Evolutionary conservation across 2,888 invertebrate genomes (phyloP).

Genomic region (Eubasilissa splendida): DNA sequence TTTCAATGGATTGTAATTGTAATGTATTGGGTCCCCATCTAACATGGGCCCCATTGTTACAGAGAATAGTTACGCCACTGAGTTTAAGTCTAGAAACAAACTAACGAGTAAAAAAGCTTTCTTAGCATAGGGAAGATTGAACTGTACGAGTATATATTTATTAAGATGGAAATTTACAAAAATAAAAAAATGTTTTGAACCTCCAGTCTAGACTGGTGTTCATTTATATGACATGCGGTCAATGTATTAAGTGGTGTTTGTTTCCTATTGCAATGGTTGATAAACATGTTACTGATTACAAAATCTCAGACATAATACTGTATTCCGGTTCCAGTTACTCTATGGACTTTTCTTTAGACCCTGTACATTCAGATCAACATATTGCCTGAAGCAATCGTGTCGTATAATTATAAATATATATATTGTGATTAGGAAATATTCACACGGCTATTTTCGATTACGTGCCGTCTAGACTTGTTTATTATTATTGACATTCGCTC

Average conservation of each 20-base stretch:
- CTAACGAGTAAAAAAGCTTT: too few relatives aligned
- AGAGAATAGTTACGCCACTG: too few relatives aligned
- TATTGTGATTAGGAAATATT: neutral
- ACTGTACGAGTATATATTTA: too few relatives aligned
- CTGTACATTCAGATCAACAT: neutral
- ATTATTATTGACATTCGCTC: neutral
- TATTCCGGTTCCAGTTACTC: neutral
- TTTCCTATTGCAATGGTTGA: neutral
- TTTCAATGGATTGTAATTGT: too few relatives aligned
- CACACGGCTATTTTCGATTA: conserved; percentile 5
- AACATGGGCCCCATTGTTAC: too few relatives aligned
- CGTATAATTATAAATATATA: neutral
- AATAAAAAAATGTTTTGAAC: too few relatives aligned
- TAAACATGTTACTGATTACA: conserved; percentile 18
- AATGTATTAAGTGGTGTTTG: too few relatives aligned
- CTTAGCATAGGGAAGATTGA: too few relatives aligned
- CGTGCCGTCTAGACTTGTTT: conserved; percentile 4
- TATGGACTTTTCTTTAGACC: neutral
- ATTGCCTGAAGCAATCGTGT: neutral
- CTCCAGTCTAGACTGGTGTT: too few relatives aligned
- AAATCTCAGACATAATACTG: conserved; percentile 5
- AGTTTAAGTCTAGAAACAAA: too few relatives aligned
- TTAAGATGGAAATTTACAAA: too few relatives aligned
- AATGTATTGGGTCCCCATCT: too few relatives aligned
- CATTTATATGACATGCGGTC: neutral